Evolutionary conservation across 2,888 invertebrate species (phyloP), one percentile per base, ranked within the genome.

Genomic region (Tenthredo scrophulariae): DNA sequence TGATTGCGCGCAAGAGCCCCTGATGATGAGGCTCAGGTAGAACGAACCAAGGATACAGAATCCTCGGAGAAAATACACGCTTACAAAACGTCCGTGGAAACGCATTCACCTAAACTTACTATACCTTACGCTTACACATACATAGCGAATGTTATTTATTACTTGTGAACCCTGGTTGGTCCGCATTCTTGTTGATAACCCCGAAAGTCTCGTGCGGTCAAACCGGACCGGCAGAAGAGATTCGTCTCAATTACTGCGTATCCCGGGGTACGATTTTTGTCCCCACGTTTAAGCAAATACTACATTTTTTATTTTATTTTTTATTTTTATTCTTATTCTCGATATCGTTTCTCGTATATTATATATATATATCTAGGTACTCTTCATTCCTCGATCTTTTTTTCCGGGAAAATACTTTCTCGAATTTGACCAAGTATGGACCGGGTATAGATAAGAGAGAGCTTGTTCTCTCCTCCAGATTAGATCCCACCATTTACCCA

Each of bases 101-200:
- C 37, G 37, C 37, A 10, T 15, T 15, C 26, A 67, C 33, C 18
- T 40, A 74, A n/a, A 74, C 74, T 15, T 13, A 43, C n/a, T 22
- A 10, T n/a, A 74, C 70, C 50, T 13, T 26, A 85, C 86, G 84
- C 85, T 89, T 10, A 83, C 86, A 86, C 88, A 88, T 88, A 74
- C 18, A 50, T 15, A 88, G 89, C 85, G 50, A 85, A 84, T 72
- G 86, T 89, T 90, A 89, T 90, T 90, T 90, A 89, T 88, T 87
- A 86, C 86, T 89, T 29, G 67, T 67, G 67, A 67, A 67, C 67
- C 33, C 67, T 29, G 29, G 67, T 26, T 67, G 67, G 85, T 37
- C 89, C 87, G 87, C 90, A 90, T 90, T 90, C 90, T 89, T 89
- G 86, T 86, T 67, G 89, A 90, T 89, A 89, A 87, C 87, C 85